These are phyloP conservation scores for Lagenorhynchus albirostris DNA, from an alignment of 2,113 vertebrate species.

Conservation along the genomic window DNA sequence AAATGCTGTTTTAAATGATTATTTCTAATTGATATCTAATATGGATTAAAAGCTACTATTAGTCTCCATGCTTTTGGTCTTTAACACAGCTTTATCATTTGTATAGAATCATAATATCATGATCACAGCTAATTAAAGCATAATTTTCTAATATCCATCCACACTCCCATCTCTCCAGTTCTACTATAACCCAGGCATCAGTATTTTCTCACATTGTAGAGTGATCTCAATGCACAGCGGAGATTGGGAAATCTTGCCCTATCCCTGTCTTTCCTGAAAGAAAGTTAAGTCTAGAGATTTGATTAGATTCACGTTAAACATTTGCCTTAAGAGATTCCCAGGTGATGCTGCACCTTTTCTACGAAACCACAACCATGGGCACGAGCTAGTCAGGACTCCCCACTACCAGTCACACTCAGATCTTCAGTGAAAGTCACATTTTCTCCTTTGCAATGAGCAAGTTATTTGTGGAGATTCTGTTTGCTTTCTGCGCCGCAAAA, in stretches of 20 bases:
- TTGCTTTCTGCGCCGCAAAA: background rate
- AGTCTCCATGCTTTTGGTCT: background rate
- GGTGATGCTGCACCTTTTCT: background rate
- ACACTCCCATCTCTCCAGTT: background rate
- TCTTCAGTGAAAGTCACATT: background rate
- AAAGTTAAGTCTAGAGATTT: background rate
- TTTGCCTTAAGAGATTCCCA: background rate
- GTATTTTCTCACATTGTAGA: background rate
- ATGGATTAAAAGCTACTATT: background rate
- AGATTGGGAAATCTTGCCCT: background rate
- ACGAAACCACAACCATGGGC: background rate
- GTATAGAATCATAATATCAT: background rate
- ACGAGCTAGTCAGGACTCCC: fast-evolving
- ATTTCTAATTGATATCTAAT: background rate
- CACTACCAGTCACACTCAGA: background rate
- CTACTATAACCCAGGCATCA: background rate
- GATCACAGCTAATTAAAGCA: background rate
- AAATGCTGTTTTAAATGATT: background rate
- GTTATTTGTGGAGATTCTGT: background rate
- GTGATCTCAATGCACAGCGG: background rate
- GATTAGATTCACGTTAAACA: background rate
- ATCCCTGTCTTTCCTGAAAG: no score
- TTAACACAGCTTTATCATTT: background rate
- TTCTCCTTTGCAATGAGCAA: background rate
- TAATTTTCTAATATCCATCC: background rate